A percentile compares a stretch with the other conserved stretches of the same genome.
Evolutionary conservation across 2,113 vertebrate genomes (phyloP).

Genomic region (Butastur rufipennis): DNA sequence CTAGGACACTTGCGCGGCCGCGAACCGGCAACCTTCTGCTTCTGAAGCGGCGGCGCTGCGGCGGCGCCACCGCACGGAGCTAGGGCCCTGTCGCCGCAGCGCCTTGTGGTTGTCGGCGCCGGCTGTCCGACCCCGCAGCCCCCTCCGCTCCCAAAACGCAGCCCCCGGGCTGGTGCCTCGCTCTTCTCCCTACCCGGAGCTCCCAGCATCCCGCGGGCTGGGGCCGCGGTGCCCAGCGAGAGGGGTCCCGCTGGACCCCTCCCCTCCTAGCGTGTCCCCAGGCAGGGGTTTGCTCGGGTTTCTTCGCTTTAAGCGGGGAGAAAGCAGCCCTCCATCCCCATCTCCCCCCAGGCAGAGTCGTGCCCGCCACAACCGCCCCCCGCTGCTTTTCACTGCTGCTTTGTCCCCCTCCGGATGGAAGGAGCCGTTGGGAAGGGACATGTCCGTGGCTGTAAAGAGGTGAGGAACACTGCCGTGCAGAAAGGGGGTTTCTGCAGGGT

Average conservation of each 20-base stretch:
- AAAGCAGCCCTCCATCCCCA: neutral
- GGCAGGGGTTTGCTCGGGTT: neutral
- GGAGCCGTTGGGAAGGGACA: neutral
- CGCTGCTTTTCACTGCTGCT: neutral
- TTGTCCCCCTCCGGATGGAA: fast-evolving
- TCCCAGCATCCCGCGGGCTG: neutral
- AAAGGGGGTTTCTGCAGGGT: neutral
- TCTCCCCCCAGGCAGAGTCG: neutral
- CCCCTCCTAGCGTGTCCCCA: neutral
- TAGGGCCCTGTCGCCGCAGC: fast-evolving
- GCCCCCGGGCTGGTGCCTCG: fast-evolving
- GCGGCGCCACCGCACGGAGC: neutral
- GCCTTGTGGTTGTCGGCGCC: fast-evolving
- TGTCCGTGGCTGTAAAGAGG: fast-evolving
- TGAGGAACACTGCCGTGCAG: fast-evolving
- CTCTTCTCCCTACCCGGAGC: neutral
- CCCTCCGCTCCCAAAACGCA: fast-evolving
- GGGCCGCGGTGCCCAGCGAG: neutral
- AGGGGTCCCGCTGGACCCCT: fast-evolving
- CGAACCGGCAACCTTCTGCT: fast-evolving
- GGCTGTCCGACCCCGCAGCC: fast-evolving
- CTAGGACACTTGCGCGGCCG: conserved; percentile 56
- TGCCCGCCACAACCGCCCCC: fast-evolving
- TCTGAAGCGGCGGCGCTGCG: fast-evolving
- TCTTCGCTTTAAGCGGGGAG: no score